These are phyloP conservation scores for Turnix velox DNA, from an alignment of 2,113 vertebrate species.

Conservation along the genomic window DNA sequence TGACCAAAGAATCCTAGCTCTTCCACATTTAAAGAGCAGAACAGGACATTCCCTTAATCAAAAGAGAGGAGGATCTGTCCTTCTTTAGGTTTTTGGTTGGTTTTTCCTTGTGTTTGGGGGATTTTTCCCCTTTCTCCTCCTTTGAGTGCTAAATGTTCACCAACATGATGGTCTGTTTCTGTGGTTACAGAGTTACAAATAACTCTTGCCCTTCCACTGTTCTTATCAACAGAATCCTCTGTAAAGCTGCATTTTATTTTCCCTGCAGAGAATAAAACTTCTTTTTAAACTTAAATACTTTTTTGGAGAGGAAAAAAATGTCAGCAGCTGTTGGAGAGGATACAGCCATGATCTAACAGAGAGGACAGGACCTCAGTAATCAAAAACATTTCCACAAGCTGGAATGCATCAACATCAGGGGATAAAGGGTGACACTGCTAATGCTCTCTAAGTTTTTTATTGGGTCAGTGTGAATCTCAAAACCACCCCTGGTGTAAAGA, in stretches of 20 bases:
- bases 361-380: constrained; percentile 44
- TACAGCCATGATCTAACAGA: constrained; percentile 43
- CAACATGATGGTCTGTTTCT: neutral
- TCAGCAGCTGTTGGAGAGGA: constrained; percentile 50
- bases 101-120: neutral
- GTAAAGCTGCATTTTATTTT: neutral
- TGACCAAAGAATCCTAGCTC: neutral
- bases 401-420: constrained; percentile 28
- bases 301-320: neutral
- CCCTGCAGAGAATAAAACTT: neutral
- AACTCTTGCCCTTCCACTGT: neutral
- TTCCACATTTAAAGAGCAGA: neutral
- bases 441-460: constrained; percentile 45
- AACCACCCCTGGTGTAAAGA: constrained; percentile 34
- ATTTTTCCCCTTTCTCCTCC: neutral
- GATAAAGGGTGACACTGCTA: constrained; percentile 42
- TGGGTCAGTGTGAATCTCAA: constrained; percentile 7
- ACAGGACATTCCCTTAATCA: neutral
- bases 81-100: neutral
- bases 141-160: neutral
- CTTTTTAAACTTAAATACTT: neutral
- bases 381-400: constrained; percentile 56
- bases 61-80: neutral
- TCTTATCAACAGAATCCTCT: neutral
- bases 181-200: neutral